A percentile compares a stretch with the other conserved stretches of the same genome.
Conservation (phyloP, 2,797 vertebrate genomes). For the Spondyliosoma cantharus region DNA sequence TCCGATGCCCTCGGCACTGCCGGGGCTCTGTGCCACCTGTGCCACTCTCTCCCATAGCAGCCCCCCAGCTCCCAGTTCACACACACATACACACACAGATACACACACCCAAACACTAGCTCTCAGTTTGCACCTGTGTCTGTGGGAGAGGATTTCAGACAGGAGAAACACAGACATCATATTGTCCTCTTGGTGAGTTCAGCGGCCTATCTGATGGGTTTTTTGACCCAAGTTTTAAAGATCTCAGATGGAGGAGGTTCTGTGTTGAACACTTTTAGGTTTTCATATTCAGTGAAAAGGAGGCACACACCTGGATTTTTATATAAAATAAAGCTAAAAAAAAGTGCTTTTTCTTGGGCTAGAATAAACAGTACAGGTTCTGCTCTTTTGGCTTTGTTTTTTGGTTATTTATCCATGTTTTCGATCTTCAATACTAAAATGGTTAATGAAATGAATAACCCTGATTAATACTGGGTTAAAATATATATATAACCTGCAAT, state of each 20-base stretch:
- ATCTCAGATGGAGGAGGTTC: constrained; percentile 19
- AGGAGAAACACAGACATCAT: constrained; percentile 56
- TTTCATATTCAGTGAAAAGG: constrained; percentile 7
- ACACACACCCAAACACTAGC: constrained; percentile 47
- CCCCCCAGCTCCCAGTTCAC: constrained; percentile 44
- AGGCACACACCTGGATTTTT: background rate
- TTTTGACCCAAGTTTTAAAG: constrained; percentile 42
- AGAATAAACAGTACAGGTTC: background rate
- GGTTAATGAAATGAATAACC: background rate
- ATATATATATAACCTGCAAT: too few relatives aligned
- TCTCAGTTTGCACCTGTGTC: constrained; percentile 77
- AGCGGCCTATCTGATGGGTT: constrained; percentile 45
- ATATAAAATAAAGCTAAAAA: constrained; percentile 2
- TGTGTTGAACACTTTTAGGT: constrained; percentile 1
- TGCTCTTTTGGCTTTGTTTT: background rate
- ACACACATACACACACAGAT: constrained; percentile 22
- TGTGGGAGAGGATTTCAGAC: constrained; percentile 39
- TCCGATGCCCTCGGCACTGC: constrained; percentile 79
- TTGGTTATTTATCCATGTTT: background rate
- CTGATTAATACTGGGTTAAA: background rate
- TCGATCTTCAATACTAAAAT: background rate
- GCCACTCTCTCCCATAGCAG: constrained; percentile 79
- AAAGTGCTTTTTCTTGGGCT: background rate
- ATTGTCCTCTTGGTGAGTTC: constrained; percentile 63
- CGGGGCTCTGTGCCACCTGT: constrained; percentile 84